Evolutionary conservation across 2,888 invertebrate genomes (phyloP), one percentile per base, ranked within the genome.

Genomic region (Cryptus viduatorius): DNA sequence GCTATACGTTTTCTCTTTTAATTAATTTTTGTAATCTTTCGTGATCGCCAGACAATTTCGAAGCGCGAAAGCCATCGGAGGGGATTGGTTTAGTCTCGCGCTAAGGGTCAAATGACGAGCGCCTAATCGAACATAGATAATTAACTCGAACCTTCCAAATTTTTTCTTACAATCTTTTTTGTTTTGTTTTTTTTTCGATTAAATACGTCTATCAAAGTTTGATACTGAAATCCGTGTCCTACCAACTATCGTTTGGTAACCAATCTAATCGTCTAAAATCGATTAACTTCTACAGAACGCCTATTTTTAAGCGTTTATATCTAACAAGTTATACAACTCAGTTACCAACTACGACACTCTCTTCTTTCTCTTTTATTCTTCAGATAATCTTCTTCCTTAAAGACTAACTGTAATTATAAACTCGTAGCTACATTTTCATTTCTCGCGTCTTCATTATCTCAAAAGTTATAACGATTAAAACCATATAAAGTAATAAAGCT

Each of bases 401-500:
- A 10, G 24, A 10, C 56, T 56, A 56, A 56, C 56, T 56, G 56
- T 19, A 42, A 31, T 16, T 4, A 24, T 10, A 7, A 5, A 19
- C 50, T 65, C 61, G 19, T 42, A 53, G 53, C 42, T 24, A 65
- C n/a, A 53, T 37, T 50, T 31, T 71, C 44, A 19, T 50, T 69
- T 37, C 3, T 50, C 31, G 7, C 4, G 50, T 37, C 37, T 37
- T 69, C 16, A 14, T n/a, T 48, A 48, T 71, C 53, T 67, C 48
- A 8, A 8, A 69, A 31, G 44, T 53, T 73, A 83, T 61, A 19
- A 50, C 10, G 7, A 48, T 73, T 50, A 82, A 78, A 82, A 78
- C 50, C 48, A 68, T 78, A 82, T 65, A 50, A 79, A 72, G 48
- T 82, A 71, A 76, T 59, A 83, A 76, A 79, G 71, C 61, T 75